Conservation (phyloP, 2,797 vertebrate genomes). For the Psittacula derbiana region DNA sequence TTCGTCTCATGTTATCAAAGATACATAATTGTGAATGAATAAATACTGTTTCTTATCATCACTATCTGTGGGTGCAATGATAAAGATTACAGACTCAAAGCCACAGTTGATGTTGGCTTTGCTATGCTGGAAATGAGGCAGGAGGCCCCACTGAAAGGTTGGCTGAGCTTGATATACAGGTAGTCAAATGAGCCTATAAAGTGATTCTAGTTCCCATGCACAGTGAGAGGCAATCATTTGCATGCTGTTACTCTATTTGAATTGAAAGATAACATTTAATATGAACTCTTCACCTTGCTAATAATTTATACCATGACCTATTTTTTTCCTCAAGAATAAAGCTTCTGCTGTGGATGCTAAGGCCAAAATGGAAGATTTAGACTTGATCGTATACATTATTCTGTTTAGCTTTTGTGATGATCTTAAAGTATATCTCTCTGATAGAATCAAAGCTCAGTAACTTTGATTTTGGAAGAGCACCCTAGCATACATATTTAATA, state of each 20-base stretch:
- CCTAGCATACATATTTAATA: not conserved
- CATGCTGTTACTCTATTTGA: not conserved
- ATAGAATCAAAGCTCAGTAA: conserved; percentile 4
- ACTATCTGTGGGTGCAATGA: not conserved
- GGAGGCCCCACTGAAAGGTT: not conserved
- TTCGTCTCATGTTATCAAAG: not conserved
- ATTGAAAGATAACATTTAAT: conserved; percentile 21
- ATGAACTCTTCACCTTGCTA: conserved; percentile 44
- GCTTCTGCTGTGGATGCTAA: not conserved
- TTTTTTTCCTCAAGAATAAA: not conserved
- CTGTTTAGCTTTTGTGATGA: not conserved
- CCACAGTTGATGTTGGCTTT: not conserved
- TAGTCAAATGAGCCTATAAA: conserved; percentile 31
- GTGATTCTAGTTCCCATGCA: conserved; percentile 20
- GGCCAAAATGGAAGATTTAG: not conserved
- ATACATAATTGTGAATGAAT: not conserved
- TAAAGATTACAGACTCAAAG: not conserved
- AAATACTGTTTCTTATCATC: not conserved
- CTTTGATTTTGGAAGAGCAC: conserved; percentile 14
- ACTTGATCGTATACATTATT: not conserved
- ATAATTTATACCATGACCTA: not conserved
- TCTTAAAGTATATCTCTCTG: not conserved
- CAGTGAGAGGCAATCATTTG: not conserved
- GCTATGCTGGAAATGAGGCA: not conserved
- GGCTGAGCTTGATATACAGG: not conserved